phyloP scores from a whole-genome alignment of 2,797 vertebrate genomes.

The Siniperca scherzeri region DNA sequence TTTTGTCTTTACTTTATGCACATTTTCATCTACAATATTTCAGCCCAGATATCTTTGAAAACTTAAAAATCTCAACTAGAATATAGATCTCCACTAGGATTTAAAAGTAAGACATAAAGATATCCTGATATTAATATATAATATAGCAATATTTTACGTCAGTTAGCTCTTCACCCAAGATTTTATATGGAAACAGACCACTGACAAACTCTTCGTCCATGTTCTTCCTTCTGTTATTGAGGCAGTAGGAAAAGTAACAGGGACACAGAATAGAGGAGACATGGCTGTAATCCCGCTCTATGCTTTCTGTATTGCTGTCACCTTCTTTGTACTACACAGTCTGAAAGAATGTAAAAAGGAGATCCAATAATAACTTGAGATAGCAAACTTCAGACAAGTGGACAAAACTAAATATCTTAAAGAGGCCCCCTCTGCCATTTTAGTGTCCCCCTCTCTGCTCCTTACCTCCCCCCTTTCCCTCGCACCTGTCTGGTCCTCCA shows the following conservation, averaged over 20 bases:
- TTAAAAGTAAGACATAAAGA: neutral
- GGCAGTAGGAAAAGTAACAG: neutral
- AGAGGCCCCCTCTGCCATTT: constrained; percentile 32
- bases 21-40: neutral
- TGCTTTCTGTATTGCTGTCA: constrained; percentile 21
- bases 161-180: neutral
- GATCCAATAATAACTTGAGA: constrained; percentile 29
- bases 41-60: neutral
- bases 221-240: constrained; percentile 14
- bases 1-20: neutral
- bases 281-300: neutral
- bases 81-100: neutral
- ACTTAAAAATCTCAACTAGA: neutral
- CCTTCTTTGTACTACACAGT: constrained; percentile 12
- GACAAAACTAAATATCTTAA: constrained; percentile 37
- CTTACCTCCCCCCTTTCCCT: constrained; percentile 9
- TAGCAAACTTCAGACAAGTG: constrained; percentile 28
- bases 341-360: constrained; percentile 35
- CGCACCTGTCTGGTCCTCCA: constrained; percentile 76
- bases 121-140: neutral
- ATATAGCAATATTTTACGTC: neutral
- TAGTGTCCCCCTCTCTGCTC: constrained; percentile 8
- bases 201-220: neutral
- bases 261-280: neutral
- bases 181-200: constrained; percentile 16